Conservation (phyloP, 2,113 vertebrate species). For the Herpailurus yagouaroundi region DNA sequence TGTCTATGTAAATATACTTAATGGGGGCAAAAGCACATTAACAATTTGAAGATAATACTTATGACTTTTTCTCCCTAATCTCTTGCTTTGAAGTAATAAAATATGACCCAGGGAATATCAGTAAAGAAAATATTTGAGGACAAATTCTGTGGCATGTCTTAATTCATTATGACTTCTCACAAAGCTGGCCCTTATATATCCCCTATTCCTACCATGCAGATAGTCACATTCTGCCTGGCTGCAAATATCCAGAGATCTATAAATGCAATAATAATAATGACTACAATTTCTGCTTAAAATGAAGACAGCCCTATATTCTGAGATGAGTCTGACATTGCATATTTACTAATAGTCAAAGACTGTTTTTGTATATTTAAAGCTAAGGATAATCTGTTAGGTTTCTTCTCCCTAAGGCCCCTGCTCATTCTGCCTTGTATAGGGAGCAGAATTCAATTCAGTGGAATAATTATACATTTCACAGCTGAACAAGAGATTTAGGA, state of each 20-base stretch:
- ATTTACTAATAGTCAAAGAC: background rate
- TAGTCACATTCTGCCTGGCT: background rate
- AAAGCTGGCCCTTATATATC: background rate
- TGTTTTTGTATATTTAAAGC: background rate
- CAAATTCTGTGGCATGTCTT: background rate
- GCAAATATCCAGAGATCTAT: background rate
- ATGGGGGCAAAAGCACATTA: background rate
- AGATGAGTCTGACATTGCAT: background rate
- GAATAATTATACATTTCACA: background rate
- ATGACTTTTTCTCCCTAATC: background rate
- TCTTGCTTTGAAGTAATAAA: background rate
- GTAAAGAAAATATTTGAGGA: background rate
- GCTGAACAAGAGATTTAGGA: background rate
- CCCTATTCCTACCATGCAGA: background rate
- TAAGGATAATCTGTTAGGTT: background rate
- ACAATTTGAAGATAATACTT: background rate
- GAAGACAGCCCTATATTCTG: background rate
- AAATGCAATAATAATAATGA: background rate
- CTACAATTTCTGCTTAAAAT: background rate
- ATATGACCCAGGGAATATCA: background rate
- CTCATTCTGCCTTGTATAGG: background rate
- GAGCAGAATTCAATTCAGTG: background rate
- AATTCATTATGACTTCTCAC: background rate
- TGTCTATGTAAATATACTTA: background rate
- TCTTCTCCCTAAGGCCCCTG: background rate